These are phyloP conservation scores for Eilema depressum DNA, from an alignment of 2,888 invertebrate species.

Conservation along the genomic window DNA sequence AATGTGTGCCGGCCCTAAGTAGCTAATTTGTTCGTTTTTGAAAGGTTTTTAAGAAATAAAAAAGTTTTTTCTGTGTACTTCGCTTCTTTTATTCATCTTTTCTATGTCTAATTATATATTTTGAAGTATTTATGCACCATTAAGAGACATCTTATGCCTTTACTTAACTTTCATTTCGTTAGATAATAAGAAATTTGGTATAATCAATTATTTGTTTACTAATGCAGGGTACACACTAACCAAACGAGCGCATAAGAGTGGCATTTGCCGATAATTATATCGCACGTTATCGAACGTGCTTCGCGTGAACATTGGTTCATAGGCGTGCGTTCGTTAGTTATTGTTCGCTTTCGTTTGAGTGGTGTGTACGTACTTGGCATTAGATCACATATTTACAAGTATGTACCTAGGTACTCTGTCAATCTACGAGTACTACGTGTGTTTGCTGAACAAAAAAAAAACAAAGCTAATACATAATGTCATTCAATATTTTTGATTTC, in stretches of 20 bases:
- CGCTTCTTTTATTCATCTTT: conserved; percentile 56
- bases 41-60: conserved; percentile 47
- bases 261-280: neutral
- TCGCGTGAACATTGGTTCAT: too few relatives aligned
- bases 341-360: neutral
- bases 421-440: too few relatives aligned
- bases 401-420: too few relatives aligned
- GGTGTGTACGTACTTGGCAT: neutral
- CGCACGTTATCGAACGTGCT: too few relatives aligned
- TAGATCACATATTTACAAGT: neutral
- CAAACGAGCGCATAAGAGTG: neutral
- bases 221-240: neutral
- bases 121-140: conserved; percentile 53
- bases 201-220: neutral
- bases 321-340: neutral
- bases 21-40: neutral
- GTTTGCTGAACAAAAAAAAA: too few relatives aligned
- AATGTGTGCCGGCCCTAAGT: too few relatives aligned
- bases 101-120: conserved; percentile 51
- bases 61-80: conserved; percentile 54
- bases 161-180: conserved; percentile 25
- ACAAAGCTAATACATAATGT: neutral
- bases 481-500: neutral
- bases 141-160: conserved; percentile 28
- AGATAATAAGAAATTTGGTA: neutral